Evolutionary conservation across 2,113 vertebrate genomes (phyloP).

Genomic region (Fulmarus glacialis): DNA sequence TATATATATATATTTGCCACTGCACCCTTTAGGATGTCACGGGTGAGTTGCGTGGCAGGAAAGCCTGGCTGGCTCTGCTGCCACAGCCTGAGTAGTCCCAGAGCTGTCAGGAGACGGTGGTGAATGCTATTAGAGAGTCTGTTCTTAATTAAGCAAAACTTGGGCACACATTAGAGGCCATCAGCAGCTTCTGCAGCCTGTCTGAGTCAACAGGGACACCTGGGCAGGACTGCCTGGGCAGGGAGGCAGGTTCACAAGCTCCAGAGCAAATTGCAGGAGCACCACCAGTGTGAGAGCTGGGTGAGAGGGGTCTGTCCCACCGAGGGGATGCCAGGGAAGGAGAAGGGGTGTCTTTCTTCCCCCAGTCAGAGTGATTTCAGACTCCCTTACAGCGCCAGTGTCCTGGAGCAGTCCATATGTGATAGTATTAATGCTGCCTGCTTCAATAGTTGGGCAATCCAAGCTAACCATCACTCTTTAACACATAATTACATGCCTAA

Average conservation of each 20-base stretch:
- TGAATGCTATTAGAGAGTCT: not conserved
- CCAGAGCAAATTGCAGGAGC: not conserved
- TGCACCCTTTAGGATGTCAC: not conserved
- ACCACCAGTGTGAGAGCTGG: not conserved
- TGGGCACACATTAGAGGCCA: not conserved
- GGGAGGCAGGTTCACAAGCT: not conserved
- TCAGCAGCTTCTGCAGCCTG: not conserved
- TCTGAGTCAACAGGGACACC: not conserved
- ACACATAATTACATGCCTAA: slow-evolving; percentile 78
- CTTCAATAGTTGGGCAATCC: slow-evolving; percentile 68
- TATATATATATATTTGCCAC: not conserved
- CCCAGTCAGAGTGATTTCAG: not conserved
- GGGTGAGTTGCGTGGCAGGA: accelerated
- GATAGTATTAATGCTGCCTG: slow-evolving; percentile 56
- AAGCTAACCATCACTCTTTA: slow-evolving; percentile 69
- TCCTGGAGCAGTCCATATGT: slow-evolving; percentile 61
- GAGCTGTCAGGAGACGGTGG: not conserved
- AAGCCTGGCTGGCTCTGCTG: not conserved
- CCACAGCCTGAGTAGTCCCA: not conserved
- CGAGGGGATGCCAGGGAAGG: not conserved
- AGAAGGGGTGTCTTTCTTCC: not conserved
- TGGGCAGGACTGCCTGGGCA: not conserved
- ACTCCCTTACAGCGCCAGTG: not conserved
- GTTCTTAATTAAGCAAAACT: slow-evolving; percentile 7
- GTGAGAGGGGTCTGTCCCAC: not conserved